A percentile compares a stretch with the other conserved stretches of the same genome.
Conservation (phyloP, 2,113 vertebrate species). For the Caretta caretta region DNA sequence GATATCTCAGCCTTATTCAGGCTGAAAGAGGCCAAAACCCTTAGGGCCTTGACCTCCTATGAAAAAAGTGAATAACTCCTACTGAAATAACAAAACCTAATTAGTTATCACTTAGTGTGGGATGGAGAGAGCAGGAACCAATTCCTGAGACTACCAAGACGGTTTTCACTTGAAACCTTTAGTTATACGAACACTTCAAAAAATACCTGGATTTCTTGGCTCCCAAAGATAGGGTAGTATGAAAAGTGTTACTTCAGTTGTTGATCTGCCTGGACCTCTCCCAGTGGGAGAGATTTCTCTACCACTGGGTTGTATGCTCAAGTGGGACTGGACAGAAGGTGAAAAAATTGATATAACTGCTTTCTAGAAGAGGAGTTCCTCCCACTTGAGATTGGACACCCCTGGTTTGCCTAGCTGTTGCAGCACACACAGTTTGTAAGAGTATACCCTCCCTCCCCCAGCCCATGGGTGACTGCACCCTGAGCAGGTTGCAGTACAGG, state of each 20-base stretch:
- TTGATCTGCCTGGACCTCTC: background rate
- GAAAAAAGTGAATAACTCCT: background rate
- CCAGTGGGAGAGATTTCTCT: background rate
- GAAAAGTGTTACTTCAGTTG: background rate
- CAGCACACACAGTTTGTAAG: background rate
- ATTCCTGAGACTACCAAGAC: background rate
- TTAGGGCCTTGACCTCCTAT: background rate
- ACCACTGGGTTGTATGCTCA: background rate
- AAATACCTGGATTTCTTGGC: background rate
- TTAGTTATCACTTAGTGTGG: background rate
- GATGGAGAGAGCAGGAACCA: background rate
- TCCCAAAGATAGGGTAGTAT: background rate
- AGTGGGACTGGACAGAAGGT: background rate
- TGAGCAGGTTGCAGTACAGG: background rate
- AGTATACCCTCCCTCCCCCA: background rate
- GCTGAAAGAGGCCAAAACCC: background rate
- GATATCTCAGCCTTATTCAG: background rate
- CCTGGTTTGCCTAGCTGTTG: background rate
- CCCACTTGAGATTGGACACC: background rate
- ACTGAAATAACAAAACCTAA: background rate
- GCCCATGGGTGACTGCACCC: background rate
- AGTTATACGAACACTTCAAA: background rate
- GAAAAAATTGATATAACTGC: background rate
- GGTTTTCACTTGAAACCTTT: background rate
- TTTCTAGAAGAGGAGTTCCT: background rate